phyloP scores from a whole-genome alignment of 2,797 vertebrate genomes.

The Euthynnus affinis region DNA sequence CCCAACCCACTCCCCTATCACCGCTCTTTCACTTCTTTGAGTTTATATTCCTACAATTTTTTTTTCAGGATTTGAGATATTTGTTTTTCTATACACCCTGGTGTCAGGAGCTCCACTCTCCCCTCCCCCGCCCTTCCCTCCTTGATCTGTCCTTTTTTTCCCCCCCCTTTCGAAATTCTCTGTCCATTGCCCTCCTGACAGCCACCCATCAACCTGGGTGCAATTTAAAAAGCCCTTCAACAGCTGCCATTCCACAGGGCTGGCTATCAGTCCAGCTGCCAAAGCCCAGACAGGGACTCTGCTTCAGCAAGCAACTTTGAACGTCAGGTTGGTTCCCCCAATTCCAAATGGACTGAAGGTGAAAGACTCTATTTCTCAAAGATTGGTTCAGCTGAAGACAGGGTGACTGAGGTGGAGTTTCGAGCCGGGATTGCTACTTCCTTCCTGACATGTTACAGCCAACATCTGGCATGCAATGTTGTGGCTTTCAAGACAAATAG shows the following conservation, averaged over 20 bases:
- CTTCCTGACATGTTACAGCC: conserved; percentile 45
- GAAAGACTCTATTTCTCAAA: conserved; percentile 77
- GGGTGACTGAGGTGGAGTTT: conserved; percentile 45
- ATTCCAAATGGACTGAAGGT: conserved; percentile 78
- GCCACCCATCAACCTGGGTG: conserved; percentile 79
- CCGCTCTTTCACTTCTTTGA: neutral
- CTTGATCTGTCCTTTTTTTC: conserved; percentile 25
- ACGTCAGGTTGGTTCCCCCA: conserved; percentile 66
- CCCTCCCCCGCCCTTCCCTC: conserved; percentile 5
- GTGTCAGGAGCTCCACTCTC: conserved; percentile 58
- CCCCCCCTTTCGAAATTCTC: conserved; percentile 54
- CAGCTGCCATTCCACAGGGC: conserved; percentile 82
- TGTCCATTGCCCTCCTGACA: conserved; percentile 80
- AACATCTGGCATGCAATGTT: conserved; percentile 43
- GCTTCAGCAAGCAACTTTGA: conserved; percentile 73
- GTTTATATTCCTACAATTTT: conserved; percentile 17
- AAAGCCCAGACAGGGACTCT: conserved; percentile 78
- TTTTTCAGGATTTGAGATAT: conserved; percentile 30
- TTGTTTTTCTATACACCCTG: conserved; percentile 42
- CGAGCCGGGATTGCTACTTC: conserved; percentile 27
- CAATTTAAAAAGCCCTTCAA: conserved; percentile 86
- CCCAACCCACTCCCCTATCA: neutral
- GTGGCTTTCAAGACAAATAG: conserved; percentile 16
- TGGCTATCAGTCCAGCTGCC: conserved; percentile 84
- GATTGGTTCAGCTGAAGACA: conserved; percentile 59